Evolutionary conservation across 2,113 vertebrate genomes (phyloP), one percentile per base, ranked within the genome.

Genomic region (Pseudolaguvia tuberculata): DNA sequence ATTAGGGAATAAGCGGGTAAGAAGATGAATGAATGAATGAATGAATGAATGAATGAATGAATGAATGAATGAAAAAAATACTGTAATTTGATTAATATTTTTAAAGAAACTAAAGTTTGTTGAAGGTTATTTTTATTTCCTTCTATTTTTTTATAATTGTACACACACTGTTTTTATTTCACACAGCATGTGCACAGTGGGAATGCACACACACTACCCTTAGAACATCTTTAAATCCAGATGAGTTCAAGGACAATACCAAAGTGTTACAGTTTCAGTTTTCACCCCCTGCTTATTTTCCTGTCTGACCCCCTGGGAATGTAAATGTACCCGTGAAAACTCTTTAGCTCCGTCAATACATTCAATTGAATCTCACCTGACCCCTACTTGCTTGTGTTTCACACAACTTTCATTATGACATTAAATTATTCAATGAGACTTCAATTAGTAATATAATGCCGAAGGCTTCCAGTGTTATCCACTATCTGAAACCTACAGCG

Each of bases 341-440:
- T 59, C 17, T 14, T 39, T 42, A 13, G 67, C n/a, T n/a, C 42
- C 9, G 53, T 59, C 20, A 71, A 71, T 71, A 75, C 42, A 65
- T 27, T 47, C 71, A 61, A 79, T 23, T 70, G 66, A 56, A 21
- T 27, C 35, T 35, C 29, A 29, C 27, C 53, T 76, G 29, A 48
- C 27, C 65, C 39, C 53, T 63, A 47, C 35, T n/a, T 1, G 5
- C 10, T 23, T 56, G 35, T 29, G 25, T 21, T 68, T 48, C 39
- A 15, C 53, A 68, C 52, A 31, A 42, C 48, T 68, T 39, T 58
- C 73, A 69, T 58, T 69, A 59, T 71, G 57, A 35, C 29, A 62
- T 14, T 57, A 52, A 48, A 66, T 72, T 67, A 76, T 76, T 79
- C 72, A 25, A 76, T 56, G 11, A 14, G 50, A 17, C 23, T 27